These are phyloP conservation scores for Drosophila paulistorum DNA, from an alignment of 1,140 invertebrate genomes.

Conservation along the genomic window DNA sequence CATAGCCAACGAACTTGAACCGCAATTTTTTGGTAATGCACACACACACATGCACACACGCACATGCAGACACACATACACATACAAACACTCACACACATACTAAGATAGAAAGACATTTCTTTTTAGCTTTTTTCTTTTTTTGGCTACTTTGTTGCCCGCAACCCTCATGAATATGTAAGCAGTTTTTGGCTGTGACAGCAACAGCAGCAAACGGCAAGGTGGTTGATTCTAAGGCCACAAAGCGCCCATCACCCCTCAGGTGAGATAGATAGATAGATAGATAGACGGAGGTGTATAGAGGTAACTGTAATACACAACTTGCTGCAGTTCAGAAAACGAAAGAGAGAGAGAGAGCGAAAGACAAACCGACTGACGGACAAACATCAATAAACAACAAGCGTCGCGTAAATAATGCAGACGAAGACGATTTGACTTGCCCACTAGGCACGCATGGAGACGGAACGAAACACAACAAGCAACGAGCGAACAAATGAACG, in stretches of 20 bases:
- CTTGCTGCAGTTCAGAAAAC: constrained; percentile 25
- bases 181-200: constrained; percentile 49
- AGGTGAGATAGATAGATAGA: constrained; percentile 29
- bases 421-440: constrained; percentile 50
- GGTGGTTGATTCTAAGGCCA: constrained; percentile 49
- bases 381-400: constrained; percentile 80
- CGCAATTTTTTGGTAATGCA: constrained; percentile 74
- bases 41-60: constrained; percentile 57
- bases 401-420: constrained; percentile 79
- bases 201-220: constrained; percentile 27
- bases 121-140: constrained; percentile 35
- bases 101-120: constrained; percentile 11
- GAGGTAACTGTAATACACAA: constrained; percentile 61
- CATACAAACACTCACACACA: constrained; percentile 22
- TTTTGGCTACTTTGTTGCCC: constrained; percentile 72
- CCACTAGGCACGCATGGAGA: constrained; percentile 50
- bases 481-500: background rate
- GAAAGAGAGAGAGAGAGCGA: background rate
- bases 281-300: constrained; percentile 48
- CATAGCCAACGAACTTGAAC: constrained; percentile 73
- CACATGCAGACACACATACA: constrained; percentile 49
- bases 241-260: constrained; percentile 39
- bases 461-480: constrained; percentile 11
- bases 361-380: constrained; percentile 48
- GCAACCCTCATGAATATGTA: constrained; percentile 82